Evolutionary conservation across 2,888 invertebrate species (phyloP).

Genomic region (Thyatira batis): DNA sequence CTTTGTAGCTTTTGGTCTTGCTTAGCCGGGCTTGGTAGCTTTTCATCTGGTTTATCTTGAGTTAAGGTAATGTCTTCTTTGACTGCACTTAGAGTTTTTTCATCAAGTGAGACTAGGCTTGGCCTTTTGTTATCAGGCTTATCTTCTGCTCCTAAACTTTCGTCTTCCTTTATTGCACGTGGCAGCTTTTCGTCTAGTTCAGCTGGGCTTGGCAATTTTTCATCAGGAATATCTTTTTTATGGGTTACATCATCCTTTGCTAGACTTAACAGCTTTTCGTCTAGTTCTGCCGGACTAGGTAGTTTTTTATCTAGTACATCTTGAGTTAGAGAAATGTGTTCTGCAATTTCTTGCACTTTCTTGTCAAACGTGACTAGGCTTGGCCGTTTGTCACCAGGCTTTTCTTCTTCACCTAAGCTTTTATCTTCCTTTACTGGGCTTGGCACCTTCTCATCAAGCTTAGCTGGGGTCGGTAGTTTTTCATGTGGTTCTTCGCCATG

Average conservation of each 20-base stretch:
- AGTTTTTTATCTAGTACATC: neutral
- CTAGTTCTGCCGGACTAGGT: neutral
- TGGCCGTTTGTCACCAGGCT: neutral
- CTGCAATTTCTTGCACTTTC: neutral
- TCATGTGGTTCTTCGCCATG: neutral
- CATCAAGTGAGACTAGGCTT: slow-evolving; percentile 8
- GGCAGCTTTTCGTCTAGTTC: slow-evolving; percentile 3
- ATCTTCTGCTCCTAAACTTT: neutral
- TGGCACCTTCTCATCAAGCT: slow-evolving; percentile 9
- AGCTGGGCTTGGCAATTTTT: slow-evolving; percentile 4
- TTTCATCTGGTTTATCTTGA: neutral
- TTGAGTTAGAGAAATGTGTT: neutral
- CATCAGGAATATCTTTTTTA: no score
- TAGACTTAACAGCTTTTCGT: slow-evolving; percentile 8
- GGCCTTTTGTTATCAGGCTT: neutral
- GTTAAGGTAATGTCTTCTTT: no score
- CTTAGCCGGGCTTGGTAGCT: neutral
- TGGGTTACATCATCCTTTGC: neutral
- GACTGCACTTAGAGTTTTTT: slow-evolving; percentile 4
- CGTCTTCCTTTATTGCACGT: neutral
- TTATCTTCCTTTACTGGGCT: slow-evolving; percentile 11
- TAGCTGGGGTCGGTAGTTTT: slow-evolving; percentile 1
- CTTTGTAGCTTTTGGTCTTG: neutral
- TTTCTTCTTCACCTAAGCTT: no score
- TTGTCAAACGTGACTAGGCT: neutral